These are phyloP conservation scores for Semnornis frantzii DNA, from an alignment of 2,113 vertebrate genomes.

Conservation along the genomic window DNA sequence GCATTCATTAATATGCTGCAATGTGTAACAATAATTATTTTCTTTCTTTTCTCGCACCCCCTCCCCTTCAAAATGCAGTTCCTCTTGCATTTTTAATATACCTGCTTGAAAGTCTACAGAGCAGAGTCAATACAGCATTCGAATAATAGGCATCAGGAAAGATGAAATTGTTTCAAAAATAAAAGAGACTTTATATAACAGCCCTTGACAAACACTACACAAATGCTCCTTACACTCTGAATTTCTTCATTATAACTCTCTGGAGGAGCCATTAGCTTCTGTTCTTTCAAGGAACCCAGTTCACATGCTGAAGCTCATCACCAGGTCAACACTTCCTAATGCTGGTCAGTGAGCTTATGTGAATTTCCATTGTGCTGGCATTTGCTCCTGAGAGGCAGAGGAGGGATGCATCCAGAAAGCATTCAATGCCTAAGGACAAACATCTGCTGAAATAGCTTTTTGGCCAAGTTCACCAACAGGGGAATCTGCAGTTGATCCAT, in stretches of 20 bases:
- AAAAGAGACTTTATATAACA: background rate
- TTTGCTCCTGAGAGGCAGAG: slow-evolving; percentile 41
- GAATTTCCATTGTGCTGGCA: slow-evolving; percentile 21
- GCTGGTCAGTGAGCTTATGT: background rate
- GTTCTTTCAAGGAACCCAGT: background rate
- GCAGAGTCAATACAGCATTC: slow-evolving; percentile 34
- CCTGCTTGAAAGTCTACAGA: slow-evolving; percentile 51
- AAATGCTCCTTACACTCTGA: background rate
- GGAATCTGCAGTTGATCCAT: slow-evolving; percentile 65
- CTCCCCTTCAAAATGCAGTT: slow-evolving; percentile 43
- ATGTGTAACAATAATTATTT: slow-evolving; percentile 78
- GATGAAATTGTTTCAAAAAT: slow-evolving; percentile 28
- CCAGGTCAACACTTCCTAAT: slow-evolving; percentile 37
- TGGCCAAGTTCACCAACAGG: slow-evolving; percentile 56
- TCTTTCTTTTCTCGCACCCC: slow-evolving; percentile 15
- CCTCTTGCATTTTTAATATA: slow-evolving; percentile 74
- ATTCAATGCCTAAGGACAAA: slow-evolving; percentile 50
- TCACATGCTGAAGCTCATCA: background rate
- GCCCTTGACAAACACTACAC: slow-evolving; percentile 30
- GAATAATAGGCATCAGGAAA: slow-evolving; percentile 4
- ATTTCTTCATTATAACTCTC: slow-evolving; percentile 49
- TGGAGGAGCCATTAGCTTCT: slow-evolving; percentile 5
- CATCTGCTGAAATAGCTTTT: slow-evolving; percentile 36
- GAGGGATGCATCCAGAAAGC: slow-evolving; percentile 28
- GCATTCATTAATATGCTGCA: slow-evolving; percentile 79